phyloP scores from a whole-genome alignment of 2,888 invertebrate species.

The Strigamia transsilvanica region DNA sequence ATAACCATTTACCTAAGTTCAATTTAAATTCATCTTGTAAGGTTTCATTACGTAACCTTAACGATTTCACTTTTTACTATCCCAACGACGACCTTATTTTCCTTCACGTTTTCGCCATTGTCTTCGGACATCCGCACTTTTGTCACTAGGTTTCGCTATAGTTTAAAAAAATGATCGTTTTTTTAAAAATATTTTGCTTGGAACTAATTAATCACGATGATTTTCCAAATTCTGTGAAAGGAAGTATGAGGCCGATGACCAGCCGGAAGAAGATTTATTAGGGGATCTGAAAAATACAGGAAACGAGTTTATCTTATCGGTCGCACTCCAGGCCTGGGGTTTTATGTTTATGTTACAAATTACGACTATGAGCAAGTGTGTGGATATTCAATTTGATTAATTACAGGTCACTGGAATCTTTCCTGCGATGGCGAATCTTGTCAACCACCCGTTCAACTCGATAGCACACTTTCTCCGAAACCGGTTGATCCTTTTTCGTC shows the following conservation, averaged over 20 bases:
- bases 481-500: neutral
- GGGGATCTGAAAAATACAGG: neutral
- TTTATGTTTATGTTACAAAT: neutral
- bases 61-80: neutral
- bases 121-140: neutral
- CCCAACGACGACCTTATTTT: neutral
- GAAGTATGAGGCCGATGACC: neutral
- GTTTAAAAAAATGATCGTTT: neutral
- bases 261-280: neutral
- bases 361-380: neutral
- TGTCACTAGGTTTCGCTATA: neutral
- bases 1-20: neutral
- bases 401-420: constrained; percentile 17
- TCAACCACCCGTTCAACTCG: neutral
- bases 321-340: neutral
- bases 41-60: neutral
- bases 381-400: neutral
- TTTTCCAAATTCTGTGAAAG: neutral
- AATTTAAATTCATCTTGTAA: neutral
- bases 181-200: neutral
- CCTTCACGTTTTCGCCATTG: neutral
- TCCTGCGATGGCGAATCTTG: neutral
- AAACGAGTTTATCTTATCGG: neutral
- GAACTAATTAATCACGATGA: constrained; percentile 19
- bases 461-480: neutral